These are phyloP conservation scores for Gambelia wislizenii DNA, from an alignment of 2,797 vertebrate species.

Conservation along the genomic window DNA sequence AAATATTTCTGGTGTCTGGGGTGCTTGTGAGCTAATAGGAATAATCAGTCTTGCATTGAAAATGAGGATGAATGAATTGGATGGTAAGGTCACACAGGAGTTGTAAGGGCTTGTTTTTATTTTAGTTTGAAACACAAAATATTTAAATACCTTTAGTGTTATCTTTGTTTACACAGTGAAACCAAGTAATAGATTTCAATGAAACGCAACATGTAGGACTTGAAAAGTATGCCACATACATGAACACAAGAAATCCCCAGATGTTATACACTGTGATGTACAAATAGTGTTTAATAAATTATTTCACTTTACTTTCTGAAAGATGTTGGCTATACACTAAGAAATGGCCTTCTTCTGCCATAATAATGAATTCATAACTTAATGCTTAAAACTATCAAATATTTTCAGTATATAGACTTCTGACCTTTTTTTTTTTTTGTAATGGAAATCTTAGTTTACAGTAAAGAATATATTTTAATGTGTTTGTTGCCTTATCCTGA, in stretches of 20 bases:
- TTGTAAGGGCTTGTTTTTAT: constrained; percentile 6
- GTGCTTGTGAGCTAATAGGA: constrained; percentile 30
- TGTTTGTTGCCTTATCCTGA: constrained; percentile 73
- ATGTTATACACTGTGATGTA: neutral
- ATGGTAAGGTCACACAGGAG: constrained; percentile 19
- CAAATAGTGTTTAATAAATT: constrained; percentile 14
- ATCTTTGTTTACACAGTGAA: constrained; percentile 51
- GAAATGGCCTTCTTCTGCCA: constrained; percentile 33
- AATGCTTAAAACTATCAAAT: constrained; percentile 43
- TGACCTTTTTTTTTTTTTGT: constrained; percentile 48
- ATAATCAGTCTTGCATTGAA: constrained; percentile 9
- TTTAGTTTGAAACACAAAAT: constrained; percentile 38
- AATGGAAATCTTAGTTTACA: constrained; percentile 58
- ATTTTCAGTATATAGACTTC: constrained; percentile 48
- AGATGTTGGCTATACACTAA: constrained; percentile 20
- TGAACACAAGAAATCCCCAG: constrained; percentile 37
- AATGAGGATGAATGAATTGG: constrained; percentile 17
- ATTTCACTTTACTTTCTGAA: constrained; percentile 36
- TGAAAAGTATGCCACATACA: constrained; percentile 17
- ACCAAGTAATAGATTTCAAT: constrained; percentile 37
- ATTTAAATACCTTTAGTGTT: constrained; percentile 20
- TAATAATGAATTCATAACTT: constrained; percentile 54
- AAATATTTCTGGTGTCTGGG: constrained; percentile 13
- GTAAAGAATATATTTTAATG: constrained; percentile 63
- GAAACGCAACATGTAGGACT: constrained; percentile 29